Conservation (phyloP, 2,888 invertebrate genomes). For the Ornithoptera alexandrae region DNA sequence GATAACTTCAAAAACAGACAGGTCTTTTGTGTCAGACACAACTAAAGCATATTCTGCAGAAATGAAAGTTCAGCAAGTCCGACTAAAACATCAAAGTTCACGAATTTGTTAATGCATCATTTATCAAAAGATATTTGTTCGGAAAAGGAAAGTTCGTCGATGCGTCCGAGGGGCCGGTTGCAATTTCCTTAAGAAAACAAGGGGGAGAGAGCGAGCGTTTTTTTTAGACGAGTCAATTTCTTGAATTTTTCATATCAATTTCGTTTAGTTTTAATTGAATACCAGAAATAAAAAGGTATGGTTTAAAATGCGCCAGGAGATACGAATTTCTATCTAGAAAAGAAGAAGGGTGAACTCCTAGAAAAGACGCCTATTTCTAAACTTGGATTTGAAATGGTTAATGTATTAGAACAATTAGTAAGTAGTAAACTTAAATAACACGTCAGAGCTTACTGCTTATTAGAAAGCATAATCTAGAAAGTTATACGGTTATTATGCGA, state of each 20-base stretch:
- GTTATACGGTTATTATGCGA: neutral
- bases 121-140: conserved; percentile 51
- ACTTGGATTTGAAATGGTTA: too few relatives aligned
- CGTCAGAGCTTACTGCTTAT: neutral
- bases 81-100: conserved; percentile 50
- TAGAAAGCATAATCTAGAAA: neutral
- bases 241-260: conserved; percentile 1
- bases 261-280: neutral
- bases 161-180: conserved; percentile 47
- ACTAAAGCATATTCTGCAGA: too few relatives aligned
- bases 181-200: conserved; percentile 72
- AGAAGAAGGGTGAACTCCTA: too few relatives aligned
- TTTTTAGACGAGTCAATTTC: conserved; percentile 19
- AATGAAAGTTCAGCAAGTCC: neutral
- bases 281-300: neutral
- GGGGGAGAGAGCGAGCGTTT: conserved; percentile 44
- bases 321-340: too few relatives aligned
- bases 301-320: neutral
- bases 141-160: conserved; percentile 51
- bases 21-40: too few relatives aligned
- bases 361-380: too few relatives aligned
- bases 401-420: too few relatives aligned
- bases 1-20: too few relatives aligned
- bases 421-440: neutral
- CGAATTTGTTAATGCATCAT: conserved; percentile 69